Percentiles rank a stretch among this genome's conserved stretches.
Conservation (phyloP, 2,888 invertebrate genomes). For the Euzetes globulus region DNA sequence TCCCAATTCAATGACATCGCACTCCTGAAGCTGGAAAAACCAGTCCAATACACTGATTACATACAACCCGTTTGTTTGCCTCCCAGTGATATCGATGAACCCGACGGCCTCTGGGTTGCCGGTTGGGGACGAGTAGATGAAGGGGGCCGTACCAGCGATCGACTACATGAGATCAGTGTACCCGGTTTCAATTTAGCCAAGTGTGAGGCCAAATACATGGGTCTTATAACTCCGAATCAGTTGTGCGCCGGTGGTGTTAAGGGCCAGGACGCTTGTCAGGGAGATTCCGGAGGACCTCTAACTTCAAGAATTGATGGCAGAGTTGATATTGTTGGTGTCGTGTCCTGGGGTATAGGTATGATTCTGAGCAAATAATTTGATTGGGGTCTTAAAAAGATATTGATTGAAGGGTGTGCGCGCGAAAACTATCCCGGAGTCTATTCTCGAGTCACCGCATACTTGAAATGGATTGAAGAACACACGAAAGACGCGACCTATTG, state of each 20-base stretch:
- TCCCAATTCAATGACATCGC: constrained; percentile 30
- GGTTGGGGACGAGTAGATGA: constrained; percentile 31
- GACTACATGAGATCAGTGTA: constrained; percentile 7
- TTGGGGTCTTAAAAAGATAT: neutral
- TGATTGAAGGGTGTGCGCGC: constrained; percentile 19
- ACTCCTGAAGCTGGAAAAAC: neutral
- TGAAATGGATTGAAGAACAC: constrained; percentile 24
- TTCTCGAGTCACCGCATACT: constrained; percentile 6
- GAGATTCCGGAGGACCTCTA: constrained; percentile 37
- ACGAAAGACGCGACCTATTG: constrained; percentile 17
- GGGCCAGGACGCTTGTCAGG: constrained; percentile 43
- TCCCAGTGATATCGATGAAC: constrained; percentile 12
- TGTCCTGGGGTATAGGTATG: constrained; percentile 25
- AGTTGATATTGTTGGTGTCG: constrained; percentile 21
- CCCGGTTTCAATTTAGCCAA: neutral
- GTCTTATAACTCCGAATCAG: constrained; percentile 14
- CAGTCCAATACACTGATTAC: constrained; percentile 14
- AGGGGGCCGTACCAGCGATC: neutral
- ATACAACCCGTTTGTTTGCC: constrained; percentile 30
- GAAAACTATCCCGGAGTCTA: constrained; percentile 28
- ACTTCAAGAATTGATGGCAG: constrained; percentile 9
- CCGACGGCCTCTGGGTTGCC: constrained; percentile 17
- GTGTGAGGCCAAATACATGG: constrained; percentile 16
- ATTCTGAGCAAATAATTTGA: neutral
- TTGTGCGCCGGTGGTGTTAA: constrained; percentile 28